Conservation (phyloP, 2,888 invertebrate species). For the Drosophila koepferae region DNA sequence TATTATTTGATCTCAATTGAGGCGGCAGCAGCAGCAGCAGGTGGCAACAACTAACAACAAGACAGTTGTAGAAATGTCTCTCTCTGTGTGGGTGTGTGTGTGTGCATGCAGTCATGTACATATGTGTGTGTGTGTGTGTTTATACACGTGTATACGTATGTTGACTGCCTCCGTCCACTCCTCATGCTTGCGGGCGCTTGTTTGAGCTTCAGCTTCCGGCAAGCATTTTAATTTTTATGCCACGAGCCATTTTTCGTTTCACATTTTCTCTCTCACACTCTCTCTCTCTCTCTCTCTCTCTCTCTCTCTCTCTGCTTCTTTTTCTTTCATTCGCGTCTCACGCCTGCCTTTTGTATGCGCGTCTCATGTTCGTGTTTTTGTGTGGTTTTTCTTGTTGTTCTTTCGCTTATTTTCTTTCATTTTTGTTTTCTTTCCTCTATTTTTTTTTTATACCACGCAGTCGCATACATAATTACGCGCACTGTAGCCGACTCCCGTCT, state of each 20-base stretch:
- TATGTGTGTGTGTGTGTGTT: background rate
- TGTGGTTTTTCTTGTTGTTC: conserved; percentile 26
- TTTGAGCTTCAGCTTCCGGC: conserved; percentile 80
- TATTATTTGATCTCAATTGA: conserved; percentile 53
- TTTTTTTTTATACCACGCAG: conserved; percentile 44
- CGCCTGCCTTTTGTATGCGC: conserved; percentile 5
- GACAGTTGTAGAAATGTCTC: conserved; percentile 16
- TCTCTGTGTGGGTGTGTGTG: background rate
- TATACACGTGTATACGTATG: background rate
- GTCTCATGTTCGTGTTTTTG: conserved; percentile 34
- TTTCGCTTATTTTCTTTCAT: conserved; percentile 14
- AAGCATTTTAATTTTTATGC: conserved; percentile 78
- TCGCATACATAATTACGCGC: conserved; percentile 73
- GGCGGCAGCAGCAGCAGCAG: conserved; percentile 23
- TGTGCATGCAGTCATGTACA: background rate
- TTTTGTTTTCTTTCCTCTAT: conserved; percentile 11
- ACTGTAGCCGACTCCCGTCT: conserved; percentile 36
- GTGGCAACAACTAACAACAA: conserved; percentile 70
- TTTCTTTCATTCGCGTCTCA: conserved; percentile 21
- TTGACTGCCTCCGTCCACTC: background rate
- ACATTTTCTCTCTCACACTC: conserved; percentile 27
- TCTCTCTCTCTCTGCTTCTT: conserved; percentile 7
- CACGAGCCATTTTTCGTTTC: conserved; percentile 66
- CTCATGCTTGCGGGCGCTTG: conserved; percentile 65
- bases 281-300: background rate